phyloP scores from a whole-genome alignment of 2,113 vertebrate species.

The Pao palembangensis region DNA sequence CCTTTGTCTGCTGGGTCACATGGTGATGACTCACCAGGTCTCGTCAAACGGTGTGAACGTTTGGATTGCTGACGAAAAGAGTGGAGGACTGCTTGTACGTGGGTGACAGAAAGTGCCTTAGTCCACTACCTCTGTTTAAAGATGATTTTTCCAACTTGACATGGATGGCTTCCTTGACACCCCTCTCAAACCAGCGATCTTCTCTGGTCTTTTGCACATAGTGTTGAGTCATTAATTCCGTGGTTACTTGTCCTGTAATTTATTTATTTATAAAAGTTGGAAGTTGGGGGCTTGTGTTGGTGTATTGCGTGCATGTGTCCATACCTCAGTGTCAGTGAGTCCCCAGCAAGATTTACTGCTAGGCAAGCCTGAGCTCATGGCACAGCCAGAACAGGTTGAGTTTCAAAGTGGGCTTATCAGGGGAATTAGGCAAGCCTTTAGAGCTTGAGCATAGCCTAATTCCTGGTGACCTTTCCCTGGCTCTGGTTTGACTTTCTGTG shows the following conservation, averaged over 20 bases:
- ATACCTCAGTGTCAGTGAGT: slow-evolving; percentile 70
- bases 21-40: no score
- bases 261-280: slow-evolving; percentile 41
- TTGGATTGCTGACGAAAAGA: no score
- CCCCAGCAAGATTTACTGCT: slow-evolving; percentile 68
- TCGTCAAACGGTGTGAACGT: no score
- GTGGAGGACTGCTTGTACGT: no score
- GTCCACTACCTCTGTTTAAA: no score
- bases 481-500: slow-evolving; percentile 79
- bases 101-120: no score
- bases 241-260: slow-evolving; percentile 63
- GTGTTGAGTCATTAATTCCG: slow-evolving; percentile 65
- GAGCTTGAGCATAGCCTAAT: slow-evolving; percentile 74
- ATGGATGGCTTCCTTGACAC: no score
- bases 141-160: no score
- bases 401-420: slow-evolving; percentile 77
- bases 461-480: slow-evolving; percentile 79
- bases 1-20: no score
- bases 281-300: slow-evolving; percentile 29
- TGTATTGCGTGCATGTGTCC: slow-evolving; percentile 29
- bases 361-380: slow-evolving; percentile 66
- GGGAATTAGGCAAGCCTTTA: slow-evolving; percentile 77
- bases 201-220: no score
- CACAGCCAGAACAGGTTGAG: slow-evolving; percentile 72
- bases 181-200: no score